These are phyloP conservation scores for Eutolmus rufibarbis DNA, from an alignment of 2,888 invertebrate species.

Conservation along the genomic window DNA sequence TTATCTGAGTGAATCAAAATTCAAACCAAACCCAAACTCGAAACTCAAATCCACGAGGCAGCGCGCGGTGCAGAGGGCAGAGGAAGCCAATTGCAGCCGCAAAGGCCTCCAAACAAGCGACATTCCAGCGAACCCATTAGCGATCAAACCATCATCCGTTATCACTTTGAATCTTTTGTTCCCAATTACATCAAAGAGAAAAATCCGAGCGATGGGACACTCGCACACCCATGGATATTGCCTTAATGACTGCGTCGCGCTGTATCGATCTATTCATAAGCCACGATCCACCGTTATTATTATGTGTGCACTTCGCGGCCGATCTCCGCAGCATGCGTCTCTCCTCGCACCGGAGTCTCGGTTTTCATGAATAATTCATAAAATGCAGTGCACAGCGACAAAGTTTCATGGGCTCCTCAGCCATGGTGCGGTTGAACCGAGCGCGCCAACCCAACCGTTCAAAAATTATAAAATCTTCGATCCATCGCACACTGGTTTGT, in stretches of 20 bases:
- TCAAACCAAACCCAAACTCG: not conserved
- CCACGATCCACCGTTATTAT: constrained; percentile 25
- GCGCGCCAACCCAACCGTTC: not conserved
- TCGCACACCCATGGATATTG: not conserved
- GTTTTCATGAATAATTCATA: constrained; percentile 27
- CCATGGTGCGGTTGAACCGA: not conserved
- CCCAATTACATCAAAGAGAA: not conserved
- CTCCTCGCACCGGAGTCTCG: not conserved
- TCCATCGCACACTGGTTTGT: not conserved
- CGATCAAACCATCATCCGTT: not conserved
- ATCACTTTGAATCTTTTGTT: constrained; percentile 25
- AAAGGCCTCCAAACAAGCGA: not conserved
- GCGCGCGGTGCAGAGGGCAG: not conserved
- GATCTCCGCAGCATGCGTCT: not conserved
- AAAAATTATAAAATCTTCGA: not conserved
- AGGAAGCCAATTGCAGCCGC: not conserved
- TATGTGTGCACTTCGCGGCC: not conserved
- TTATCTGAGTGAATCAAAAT: not conserved
- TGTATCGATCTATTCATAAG: constrained; percentile 24
- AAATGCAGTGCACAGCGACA: constrained; percentile 1
- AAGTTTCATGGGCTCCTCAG: not conserved
- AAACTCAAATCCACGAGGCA: not conserved
- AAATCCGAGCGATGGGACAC: not conserved
- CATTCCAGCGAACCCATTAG: not conserved
- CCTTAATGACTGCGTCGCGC: constrained; percentile 8